Conservation (phyloP, 2,797 vertebrate genomes). For the Gymnoscopelus braueri region DNA sequence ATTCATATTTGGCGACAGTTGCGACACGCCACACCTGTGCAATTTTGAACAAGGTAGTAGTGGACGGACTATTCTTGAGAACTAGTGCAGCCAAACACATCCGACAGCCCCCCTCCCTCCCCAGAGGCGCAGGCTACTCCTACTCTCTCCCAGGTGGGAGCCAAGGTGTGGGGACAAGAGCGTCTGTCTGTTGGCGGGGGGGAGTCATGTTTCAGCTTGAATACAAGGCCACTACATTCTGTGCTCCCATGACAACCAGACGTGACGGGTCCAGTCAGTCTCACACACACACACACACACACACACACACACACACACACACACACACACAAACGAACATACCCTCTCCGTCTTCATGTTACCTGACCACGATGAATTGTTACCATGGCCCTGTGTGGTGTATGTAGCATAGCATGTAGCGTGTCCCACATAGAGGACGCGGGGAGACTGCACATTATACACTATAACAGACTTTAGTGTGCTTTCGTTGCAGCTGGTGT, state of each 20-base stretch:
- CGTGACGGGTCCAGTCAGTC: neutral
- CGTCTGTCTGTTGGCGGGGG: slow-evolving; percentile 50
- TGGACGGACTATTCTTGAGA: slow-evolving; percentile 48
- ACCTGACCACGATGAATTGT: slow-evolving; percentile 27
- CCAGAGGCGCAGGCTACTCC: neutral
- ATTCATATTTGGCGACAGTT: too few relatives aligned
- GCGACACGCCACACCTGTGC: neutral
- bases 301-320: too few relatives aligned
- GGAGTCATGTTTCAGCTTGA: slow-evolving; percentile 60
- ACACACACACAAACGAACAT: too few relatives aligned
- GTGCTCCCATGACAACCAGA: slow-evolving; percentile 65
- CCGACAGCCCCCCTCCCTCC: neutral
- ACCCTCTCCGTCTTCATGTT: slow-evolving; percentile 18
- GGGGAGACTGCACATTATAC: too few relatives aligned
- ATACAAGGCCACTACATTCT: slow-evolving; percentile 47
- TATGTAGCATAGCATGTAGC: too few relatives aligned
- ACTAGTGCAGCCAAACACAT: slow-evolving; percentile 22
- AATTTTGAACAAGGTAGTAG: too few relatives aligned
- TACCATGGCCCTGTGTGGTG: too few relatives aligned
- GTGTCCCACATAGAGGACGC: too few relatives aligned
- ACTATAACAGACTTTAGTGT: too few relatives aligned
- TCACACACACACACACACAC: neutral
- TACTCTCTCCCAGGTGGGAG: slow-evolving; percentile 23
- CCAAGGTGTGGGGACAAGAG: slow-evolving; percentile 57
- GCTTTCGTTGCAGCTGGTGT: too few relatives aligned